Percentiles rank a stretch among this genome's conserved stretches.
Evolutionary conservation across 2,113 vertebrate species (phyloP).

Genomic region (Syngnathus floridae): DNA sequence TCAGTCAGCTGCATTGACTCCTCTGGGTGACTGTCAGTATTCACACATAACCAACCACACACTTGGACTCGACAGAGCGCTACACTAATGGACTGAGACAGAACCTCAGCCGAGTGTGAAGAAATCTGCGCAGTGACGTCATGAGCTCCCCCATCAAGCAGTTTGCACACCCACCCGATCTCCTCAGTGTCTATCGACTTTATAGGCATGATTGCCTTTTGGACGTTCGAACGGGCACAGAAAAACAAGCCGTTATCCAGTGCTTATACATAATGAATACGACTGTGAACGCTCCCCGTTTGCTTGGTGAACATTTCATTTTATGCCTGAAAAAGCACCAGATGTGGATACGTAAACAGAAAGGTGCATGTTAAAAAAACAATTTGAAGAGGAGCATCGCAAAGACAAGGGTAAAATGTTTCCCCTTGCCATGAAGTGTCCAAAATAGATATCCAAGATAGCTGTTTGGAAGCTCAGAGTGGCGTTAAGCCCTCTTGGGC

Average conservation of each 20-base stretch:
- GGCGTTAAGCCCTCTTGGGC: conserved; percentile 67
- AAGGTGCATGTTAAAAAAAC: neutral
- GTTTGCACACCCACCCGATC: conserved; percentile 36
- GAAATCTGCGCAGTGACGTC: conserved; percentile 53
- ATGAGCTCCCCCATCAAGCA: conserved; percentile 26
- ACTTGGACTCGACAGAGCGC: conserved; percentile 36
- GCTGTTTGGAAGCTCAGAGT: conserved; percentile 63
- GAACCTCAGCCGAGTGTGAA: conserved; percentile 31
- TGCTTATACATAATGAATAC: conserved; percentile 51
- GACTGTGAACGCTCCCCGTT: conserved; percentile 30
- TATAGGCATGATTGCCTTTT: conserved; percentile 35
- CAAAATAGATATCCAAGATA: conserved; percentile 55
- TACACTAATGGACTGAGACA: conserved; percentile 36
- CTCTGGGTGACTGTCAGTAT: conserved; percentile 12
- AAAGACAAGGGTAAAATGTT: conserved; percentile 24
- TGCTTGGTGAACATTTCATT: conserved; percentile 36
- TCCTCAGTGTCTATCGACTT: conserved; percentile 32
- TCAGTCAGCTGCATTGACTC: conserved; percentile 50
- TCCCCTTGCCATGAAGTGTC: conserved; percentile 34
- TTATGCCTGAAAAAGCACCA: conserved; percentile 37
- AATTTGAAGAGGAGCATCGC: neutral
- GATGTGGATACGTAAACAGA: conserved; percentile 15
- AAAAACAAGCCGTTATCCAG: conserved; percentile 37
- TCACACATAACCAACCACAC: conserved; percentile 25
- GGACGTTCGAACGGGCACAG: conserved; percentile 35